A percentile compares a stretch with the other conserved stretches of the same genome.
Conservation (phyloP, 2,797 vertebrate species). For the Ambastaia sidthimunki region DNA sequence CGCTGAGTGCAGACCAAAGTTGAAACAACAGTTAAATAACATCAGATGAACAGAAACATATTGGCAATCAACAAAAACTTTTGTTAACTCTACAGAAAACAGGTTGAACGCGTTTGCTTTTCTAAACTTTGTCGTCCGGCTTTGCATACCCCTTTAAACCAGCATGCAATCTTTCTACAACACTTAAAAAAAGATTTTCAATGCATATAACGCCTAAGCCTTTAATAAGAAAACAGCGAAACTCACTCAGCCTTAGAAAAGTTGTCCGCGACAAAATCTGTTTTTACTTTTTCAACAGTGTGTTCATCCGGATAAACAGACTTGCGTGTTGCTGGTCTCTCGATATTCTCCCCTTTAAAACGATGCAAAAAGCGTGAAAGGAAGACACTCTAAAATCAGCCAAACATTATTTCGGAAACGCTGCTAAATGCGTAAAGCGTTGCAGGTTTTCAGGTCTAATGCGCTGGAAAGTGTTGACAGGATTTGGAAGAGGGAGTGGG, state of each 20-base stretch:
- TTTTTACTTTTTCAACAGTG: conserved; percentile 37
- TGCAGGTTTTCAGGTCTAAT: not conserved
- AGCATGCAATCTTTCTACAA: not conserved
- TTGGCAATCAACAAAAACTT: not conserved
- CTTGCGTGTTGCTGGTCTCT: conserved; percentile 18
- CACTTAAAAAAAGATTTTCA: not conserved
- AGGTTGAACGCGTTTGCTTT: not conserved
- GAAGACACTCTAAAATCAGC: not conserved
- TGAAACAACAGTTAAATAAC: not conserved
- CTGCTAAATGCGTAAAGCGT: conserved; percentile 4
- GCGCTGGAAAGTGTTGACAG: conserved; percentile 18
- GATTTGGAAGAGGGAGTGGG: conserved; percentile 22
- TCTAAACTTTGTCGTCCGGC: not conserved
- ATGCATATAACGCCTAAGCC: not conserved
- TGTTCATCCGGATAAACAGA: conserved; percentile 41
- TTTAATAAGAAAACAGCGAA: not conserved
- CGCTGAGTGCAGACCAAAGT: not conserved
- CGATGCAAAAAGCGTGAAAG: conserved; percentile 14
- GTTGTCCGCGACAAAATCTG: conserved; percentile 30
- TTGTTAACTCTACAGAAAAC: not conserved
- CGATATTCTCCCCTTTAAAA: conserved; percentile 34
- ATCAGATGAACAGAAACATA: not conserved
- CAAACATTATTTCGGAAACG: conserved; percentile 10
- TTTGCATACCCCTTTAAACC: conserved; percentile 15
- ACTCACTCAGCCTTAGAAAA: conserved; percentile 35